Conservation (phyloP, 2,888 invertebrate species). For the Papilio elwesi region DNA sequence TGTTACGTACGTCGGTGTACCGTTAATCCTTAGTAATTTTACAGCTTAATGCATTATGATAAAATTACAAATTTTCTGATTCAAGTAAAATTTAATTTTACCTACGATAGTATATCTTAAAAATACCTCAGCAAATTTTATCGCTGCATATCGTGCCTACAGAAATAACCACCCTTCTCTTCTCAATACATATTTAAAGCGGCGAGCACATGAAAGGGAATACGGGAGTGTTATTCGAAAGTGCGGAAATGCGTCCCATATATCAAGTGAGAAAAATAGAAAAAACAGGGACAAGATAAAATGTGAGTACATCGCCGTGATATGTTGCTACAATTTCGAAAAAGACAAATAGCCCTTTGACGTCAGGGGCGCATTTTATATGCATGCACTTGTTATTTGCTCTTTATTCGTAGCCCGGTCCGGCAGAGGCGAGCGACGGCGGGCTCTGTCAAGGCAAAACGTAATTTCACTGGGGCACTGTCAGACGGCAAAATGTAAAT, state of each 20-base stretch:
- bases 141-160: conserved; percentile 45
- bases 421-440: conserved; percentile 16
- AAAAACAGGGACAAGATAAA: conserved; percentile 76
- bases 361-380: conserved; percentile 63
- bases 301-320: conserved; percentile 75
- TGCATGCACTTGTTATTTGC: conserved; percentile 53
- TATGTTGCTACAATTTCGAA: conserved; percentile 76
- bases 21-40: no score
- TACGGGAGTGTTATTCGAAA: conserved; percentile 77
- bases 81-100: neutral
- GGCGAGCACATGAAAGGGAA: conserved; percentile 78
- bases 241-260: conserved; percentile 82
- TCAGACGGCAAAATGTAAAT: conserved; percentile 40
- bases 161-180: conserved; percentile 47
- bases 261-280: conserved; percentile 80
- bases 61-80: neutral
- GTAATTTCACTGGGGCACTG: conserved; percentile 42
- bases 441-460: conserved; percentile 42
- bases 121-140: conserved; percentile 64
- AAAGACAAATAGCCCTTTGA: conserved; percentile 74
- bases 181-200: conserved; percentile 80
- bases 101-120: conserved; percentile 49
- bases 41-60: no score
- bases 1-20: no score
- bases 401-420: conserved; percentile 46